phyloP scores from a whole-genome alignment of 2,113 vertebrate genomes.

The Malurus alboscapulatus region DNA sequence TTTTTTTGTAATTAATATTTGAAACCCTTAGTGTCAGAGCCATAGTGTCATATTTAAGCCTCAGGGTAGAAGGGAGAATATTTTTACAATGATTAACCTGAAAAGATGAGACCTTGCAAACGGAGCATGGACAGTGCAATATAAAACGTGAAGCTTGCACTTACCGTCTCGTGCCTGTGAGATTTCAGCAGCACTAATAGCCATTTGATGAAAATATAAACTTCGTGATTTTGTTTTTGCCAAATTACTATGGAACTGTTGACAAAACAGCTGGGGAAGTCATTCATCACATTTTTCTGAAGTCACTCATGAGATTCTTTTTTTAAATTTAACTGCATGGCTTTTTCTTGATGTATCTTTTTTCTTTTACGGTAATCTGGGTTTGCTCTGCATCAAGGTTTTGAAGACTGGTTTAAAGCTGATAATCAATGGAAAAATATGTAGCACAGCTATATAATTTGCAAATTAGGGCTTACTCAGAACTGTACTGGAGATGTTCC shows the following conservation, averaged over 20 bases:
- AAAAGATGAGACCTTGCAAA: background rate
- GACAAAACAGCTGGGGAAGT: slow-evolving; percentile 57
- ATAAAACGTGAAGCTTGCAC: background rate
- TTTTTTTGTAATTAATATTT: background rate
- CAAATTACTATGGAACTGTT: slow-evolving; percentile 67
- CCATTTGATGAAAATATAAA: slow-evolving; percentile 34
- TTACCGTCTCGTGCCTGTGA: background rate
- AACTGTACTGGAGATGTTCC: background rate
- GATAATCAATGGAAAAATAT: background rate
- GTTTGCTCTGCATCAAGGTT: background rate
- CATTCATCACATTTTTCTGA: slow-evolving; percentile 45
- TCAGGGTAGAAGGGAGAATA: background rate
- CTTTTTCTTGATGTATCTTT: background rate
- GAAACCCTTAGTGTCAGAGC: background rate
- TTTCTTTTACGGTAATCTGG: background rate
- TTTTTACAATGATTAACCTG: background rate
- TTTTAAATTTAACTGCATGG: slow-evolving; percentile 17
- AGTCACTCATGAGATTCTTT: slow-evolving; percentile 42
- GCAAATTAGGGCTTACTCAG: background rate
- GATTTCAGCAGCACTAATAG: background rate
- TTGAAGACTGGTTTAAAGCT: background rate
- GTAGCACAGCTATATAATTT: background rate
- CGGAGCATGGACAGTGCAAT: background rate
- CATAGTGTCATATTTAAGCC: background rate
- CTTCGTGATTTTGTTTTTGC: slow-evolving; percentile 47